A percentile compares a stretch with the other conserved stretches of the same genome.
phyloP scores from a whole-genome alignment of 2,797 vertebrate genomes.

The Mergus octosetaceus region DNA sequence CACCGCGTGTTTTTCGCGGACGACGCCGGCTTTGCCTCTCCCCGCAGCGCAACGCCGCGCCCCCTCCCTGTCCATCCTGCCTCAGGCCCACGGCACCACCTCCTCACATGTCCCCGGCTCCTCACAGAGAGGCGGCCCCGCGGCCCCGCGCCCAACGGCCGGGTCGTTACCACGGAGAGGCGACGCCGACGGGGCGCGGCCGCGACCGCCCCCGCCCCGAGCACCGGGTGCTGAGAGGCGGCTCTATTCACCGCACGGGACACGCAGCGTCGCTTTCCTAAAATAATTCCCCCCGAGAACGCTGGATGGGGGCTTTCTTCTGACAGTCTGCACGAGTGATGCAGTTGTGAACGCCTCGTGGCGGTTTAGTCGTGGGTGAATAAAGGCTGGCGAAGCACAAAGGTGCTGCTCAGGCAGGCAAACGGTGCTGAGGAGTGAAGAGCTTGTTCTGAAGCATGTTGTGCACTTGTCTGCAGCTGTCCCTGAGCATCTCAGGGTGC shows the following conservation, averaged over 20 bases:
- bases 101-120: not conserved
- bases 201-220: too few species aligned
- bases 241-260: too few species aligned
- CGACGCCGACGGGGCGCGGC: too few species aligned
- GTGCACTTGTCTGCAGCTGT: not conserved
- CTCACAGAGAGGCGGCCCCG: not conserved
- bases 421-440: not conserved
- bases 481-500: not conserved
- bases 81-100: not conserved
- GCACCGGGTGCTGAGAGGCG: too few species aligned
- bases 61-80: constrained; percentile 15
- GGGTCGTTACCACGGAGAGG: too few species aligned
- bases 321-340: not conserved
- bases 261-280: too few species aligned
- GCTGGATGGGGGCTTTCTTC: too few species aligned
- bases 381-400: not conserved
- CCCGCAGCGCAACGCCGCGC: not conserved
- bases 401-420: not conserved
- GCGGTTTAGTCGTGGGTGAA: not conserved
- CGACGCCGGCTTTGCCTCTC: not conserved
- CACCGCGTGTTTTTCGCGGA: constrained; percentile 49
- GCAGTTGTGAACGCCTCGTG: not conserved
- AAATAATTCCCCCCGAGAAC: too few species aligned
- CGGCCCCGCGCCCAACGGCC: too few species aligned
- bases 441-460: not conserved